Evolutionary conservation across 2,113 vertebrate genomes (phyloP).

Genomic region (Patagioenas fasciata): DNA sequence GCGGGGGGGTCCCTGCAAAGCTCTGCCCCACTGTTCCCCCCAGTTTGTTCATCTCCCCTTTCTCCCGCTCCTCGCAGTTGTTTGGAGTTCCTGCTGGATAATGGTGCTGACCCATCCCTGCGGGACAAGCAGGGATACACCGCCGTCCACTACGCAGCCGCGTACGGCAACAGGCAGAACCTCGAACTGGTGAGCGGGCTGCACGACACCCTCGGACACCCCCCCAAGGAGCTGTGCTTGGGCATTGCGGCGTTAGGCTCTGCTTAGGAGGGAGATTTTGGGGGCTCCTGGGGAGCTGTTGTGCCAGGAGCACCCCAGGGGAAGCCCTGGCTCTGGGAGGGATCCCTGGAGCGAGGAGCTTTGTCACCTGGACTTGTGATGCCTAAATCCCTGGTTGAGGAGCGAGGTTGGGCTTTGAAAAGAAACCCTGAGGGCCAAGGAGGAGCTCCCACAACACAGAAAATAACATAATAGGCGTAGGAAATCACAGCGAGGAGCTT

Average conservation of each 20-base stretch:
- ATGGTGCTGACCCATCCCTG: slow-evolving; percentile 90
- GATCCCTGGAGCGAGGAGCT: background rate
- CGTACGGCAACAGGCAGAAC: slow-evolving; percentile 93
- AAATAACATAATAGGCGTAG: background rate
- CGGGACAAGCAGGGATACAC: slow-evolving; percentile 94
- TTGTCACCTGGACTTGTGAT: background rate
- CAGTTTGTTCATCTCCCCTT: too few species aligned
- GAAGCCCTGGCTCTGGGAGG: too few species aligned
- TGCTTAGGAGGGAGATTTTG: too few species aligned
- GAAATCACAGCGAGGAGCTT: fast-evolving
- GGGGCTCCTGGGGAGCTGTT: background rate
- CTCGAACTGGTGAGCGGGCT: slow-evolving; percentile 86
- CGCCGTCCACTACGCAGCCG: slow-evolving; percentile 95
- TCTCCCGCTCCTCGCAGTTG: slow-evolving; percentile 75
- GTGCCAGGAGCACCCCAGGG: fast-evolving
- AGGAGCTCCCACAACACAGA: background rate
- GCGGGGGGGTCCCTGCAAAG: background rate
- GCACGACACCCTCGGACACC: too few species aligned
- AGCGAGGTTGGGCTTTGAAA: background rate
- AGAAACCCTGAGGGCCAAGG: background rate
- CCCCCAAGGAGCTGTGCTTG: too few species aligned
- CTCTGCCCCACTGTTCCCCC: background rate
- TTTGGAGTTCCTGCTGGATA: slow-evolving; percentile 93
- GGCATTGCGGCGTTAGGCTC: too few species aligned
- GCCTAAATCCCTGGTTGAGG: too few species aligned